Evolutionary conservation across 2,888 invertebrate genomes (phyloP).

Genomic region (Philhelius pedissequus): DNA sequence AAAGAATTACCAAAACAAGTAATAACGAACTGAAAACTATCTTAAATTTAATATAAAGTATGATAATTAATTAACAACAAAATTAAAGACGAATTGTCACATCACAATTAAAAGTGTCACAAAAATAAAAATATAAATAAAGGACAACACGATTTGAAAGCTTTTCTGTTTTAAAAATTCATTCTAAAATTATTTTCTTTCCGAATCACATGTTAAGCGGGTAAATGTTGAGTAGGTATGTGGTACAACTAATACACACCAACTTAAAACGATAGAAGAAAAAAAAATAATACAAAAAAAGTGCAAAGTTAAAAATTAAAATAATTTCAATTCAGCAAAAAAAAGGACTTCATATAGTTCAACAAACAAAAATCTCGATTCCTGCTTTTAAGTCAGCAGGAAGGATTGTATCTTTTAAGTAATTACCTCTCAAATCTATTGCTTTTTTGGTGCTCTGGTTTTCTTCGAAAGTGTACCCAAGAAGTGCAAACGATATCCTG

Average conservation of each 20-base stretch:
- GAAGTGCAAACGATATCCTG: slow-evolving; percentile 54
- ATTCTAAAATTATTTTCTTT: background rate
- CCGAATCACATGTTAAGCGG: slow-evolving; percentile 44
- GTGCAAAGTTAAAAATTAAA: slow-evolving; percentile 4
- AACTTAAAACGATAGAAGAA: background rate
- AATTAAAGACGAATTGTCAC: slow-evolving; percentile 35
- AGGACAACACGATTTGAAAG: background rate
- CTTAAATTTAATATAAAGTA: background rate
- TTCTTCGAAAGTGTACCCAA: slow-evolving; percentile 27
- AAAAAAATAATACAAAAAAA: background rate
- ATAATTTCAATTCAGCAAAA: background rate
- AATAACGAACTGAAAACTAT: background rate
- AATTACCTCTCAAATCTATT: slow-evolving; percentile 10
- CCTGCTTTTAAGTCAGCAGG: slow-evolving; percentile 17
- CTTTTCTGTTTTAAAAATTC: background rate
- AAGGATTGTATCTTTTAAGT: slow-evolving; percentile 26
- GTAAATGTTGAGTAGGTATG: slow-evolving; percentile 51
- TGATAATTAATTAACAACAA: slow-evolving; percentile 13
- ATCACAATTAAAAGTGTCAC: slow-evolving; percentile 34
- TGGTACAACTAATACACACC: slow-evolving; percentile 53
- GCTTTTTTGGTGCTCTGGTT: background rate
- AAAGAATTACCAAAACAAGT: background rate
- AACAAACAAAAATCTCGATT: slow-evolving; percentile 3
- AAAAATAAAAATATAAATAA: slow-evolving; percentile 6
- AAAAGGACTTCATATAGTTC: background rate